These are phyloP conservation scores for Pleuronectes platessa DNA, from an alignment of 2,113 vertebrate species.

Conservation along the genomic window DNA sequence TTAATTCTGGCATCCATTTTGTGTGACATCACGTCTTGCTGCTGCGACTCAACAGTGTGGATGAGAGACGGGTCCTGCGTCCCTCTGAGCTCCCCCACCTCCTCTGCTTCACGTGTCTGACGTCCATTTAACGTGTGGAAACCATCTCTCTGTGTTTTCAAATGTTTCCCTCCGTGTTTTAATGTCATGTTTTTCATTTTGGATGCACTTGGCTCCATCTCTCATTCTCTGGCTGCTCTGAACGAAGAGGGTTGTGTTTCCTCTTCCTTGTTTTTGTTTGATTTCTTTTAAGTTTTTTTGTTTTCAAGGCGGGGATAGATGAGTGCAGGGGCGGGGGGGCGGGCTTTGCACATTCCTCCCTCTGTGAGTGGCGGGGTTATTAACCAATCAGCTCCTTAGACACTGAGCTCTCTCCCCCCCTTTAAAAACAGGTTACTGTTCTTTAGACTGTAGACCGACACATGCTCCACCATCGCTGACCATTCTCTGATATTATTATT, in stretches of 20 bases:
- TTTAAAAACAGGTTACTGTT: neutral
- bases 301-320: slow-evolving; percentile 83
- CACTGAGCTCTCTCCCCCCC: slow-evolving; percentile 66
- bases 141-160: slow-evolving; percentile 67
- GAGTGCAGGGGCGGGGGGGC: slow-evolving; percentile 74
- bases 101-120: slow-evolving; percentile 76
- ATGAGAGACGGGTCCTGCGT: slow-evolving; percentile 86
- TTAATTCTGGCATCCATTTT: slow-evolving; percentile 80
- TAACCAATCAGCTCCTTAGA: slow-evolving; percentile 87
- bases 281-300: neutral
- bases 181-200: slow-evolving; percentile 83
- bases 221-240: slow-evolving; percentile 85
- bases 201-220: slow-evolving; percentile 66
- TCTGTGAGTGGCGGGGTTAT: slow-evolving; percentile 75
- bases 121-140: slow-evolving; percentile 45
- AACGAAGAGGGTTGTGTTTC: slow-evolving; percentile 77
- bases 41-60: slow-evolving; percentile 89
- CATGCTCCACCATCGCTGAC: neutral
- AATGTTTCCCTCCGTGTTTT: slow-evolving; percentile 71
- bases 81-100: slow-evolving; percentile 64
- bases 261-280: slow-evolving; percentile 39
- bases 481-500: too few relatives aligned
- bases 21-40: slow-evolving; percentile 78
- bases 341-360: slow-evolving; percentile 74
- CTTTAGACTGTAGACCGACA: slow-evolving; percentile 19